Conservation (phyloP, 2,888 invertebrate species). For the Acrocyrtus sp. region DNA sequence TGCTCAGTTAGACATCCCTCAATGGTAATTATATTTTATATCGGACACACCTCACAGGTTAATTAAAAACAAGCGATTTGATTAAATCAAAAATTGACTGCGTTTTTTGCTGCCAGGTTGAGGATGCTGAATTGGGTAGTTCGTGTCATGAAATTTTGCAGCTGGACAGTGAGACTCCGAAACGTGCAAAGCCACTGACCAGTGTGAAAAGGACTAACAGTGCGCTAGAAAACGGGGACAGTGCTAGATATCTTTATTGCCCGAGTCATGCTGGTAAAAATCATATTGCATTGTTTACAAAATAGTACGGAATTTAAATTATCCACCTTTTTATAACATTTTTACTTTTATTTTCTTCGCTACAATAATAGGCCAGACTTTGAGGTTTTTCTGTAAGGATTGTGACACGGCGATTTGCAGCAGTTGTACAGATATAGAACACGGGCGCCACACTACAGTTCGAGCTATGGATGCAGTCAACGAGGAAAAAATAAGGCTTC, state of each 20-base stretch:
- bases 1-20: conserved; percentile 65
- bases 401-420: conserved; percentile 70
- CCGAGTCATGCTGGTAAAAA: conserved; percentile 63
- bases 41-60: background rate
- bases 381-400: conserved; percentile 68
- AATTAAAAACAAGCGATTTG: background rate
- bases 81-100: background rate
- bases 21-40: conserved; percentile 38
- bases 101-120: conserved; percentile 19
- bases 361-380: conserved; percentile 63
- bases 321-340: background rate
- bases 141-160: conserved; percentile 60
- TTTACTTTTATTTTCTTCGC: background rate
- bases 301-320: no score
- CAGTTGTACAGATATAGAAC: conserved; percentile 68
- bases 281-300: background rate
- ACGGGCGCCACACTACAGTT: conserved; percentile 67
- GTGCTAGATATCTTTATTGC: conserved; percentile 63
- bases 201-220: conserved; percentile 47
- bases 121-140: conserved; percentile 56
- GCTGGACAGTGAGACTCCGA: conserved; percentile 49
- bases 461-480: conserved; percentile 67
- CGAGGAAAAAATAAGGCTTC: conserved; percentile 65
- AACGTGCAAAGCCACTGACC: conserved; percentile 47
- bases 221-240: conserved; percentile 40